Evolutionary conservation across 2,888 invertebrate species (phyloP), one percentile per base, ranked within the genome.

Genomic region (Calephelis perditalis): DNA sequence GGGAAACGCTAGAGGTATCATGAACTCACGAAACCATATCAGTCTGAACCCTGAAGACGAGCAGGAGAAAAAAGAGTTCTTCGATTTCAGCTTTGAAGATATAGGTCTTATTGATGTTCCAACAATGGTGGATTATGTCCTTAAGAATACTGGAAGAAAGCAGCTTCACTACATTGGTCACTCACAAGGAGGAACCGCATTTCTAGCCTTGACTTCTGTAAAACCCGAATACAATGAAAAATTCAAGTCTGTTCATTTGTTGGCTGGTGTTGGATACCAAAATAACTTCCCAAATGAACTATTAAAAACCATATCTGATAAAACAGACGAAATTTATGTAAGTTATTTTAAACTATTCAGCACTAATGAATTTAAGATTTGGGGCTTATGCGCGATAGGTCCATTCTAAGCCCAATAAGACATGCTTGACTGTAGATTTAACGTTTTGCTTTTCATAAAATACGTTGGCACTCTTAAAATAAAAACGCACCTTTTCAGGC

Each of bases 71-170:
- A 61, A 70, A n/a, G 72, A 81, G 11, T 94, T 90, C 73, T 94
- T 94, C 94, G 75, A 91, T 47, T 94, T 93, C 72, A 95, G 95
- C 68, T 97, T 94, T 94, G 95, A 97, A 75, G 94, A 96, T 74
- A 96, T 97, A 78, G 96, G 94, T 0, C 76, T 87, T 56, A 91
- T 84, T 65, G 97, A 98, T 79, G 72, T 97, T 12, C 96, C 97
- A 0, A 93, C 95, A 0, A 94, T 94, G 82, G 93, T 98, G 58
- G 94, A 97, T 75, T 92, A 94, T 73, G 88, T 94, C 2, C 76
- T 94, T 1, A 67, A 74, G 1, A 64, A 68, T 3, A 94, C 95
- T 0, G 91, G 91, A 0, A 86, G 91, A 26, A 68, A 88, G 0
- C 83, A 93, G 57, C 69, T 97, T 0, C 94, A 94, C 70, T 96